Conservation (phyloP, 2,888 invertebrate species). For the Cosmopolites sordidus region DNA sequence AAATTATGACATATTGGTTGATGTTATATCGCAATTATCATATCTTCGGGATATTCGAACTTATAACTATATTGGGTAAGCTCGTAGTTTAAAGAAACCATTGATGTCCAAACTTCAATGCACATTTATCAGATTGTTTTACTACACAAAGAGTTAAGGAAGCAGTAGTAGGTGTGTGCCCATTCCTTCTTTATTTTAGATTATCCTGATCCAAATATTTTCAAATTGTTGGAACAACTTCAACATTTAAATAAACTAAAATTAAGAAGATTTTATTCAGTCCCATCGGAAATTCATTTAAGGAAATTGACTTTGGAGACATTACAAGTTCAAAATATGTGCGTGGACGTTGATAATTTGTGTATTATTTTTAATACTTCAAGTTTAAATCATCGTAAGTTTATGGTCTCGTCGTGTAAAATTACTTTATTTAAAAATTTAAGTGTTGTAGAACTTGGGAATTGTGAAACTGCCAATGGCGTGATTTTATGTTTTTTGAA, state of each 20-base stretch:
- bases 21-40: constrained; percentile 17
- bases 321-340: constrained; percentile 6
- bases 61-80: constrained; percentile 16
- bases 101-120: constrained; percentile 13
- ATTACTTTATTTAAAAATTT: constrained; percentile 16
- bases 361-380: constrained; percentile 14
- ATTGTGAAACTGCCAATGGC: constrained; percentile 13
- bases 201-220: constrained; percentile 8
- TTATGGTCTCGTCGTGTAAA: background rate
- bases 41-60: constrained; percentile 16
- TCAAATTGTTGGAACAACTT: constrained; percentile 9
- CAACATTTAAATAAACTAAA: constrained; percentile 15
- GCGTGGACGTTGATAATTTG: constrained; percentile 7
- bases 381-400: constrained; percentile 2
- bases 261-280: constrained; percentile 3
- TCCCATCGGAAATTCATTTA: background rate
- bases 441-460: constrained; percentile 16
- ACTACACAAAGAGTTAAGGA: constrained; percentile 9
- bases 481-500: constrained; percentile 10
- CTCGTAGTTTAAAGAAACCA: constrained; percentile 6
- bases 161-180: constrained; percentile 20
- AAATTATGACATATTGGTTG: constrained; percentile 1
- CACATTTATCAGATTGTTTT: constrained; percentile 11
- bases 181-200: constrained; percentile 14
- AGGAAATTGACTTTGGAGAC: constrained; percentile 6